These are phyloP conservation scores for Parascotia fuliginaria DNA, from an alignment of 2,888 invertebrate species.

Conservation along the genomic window DNA sequence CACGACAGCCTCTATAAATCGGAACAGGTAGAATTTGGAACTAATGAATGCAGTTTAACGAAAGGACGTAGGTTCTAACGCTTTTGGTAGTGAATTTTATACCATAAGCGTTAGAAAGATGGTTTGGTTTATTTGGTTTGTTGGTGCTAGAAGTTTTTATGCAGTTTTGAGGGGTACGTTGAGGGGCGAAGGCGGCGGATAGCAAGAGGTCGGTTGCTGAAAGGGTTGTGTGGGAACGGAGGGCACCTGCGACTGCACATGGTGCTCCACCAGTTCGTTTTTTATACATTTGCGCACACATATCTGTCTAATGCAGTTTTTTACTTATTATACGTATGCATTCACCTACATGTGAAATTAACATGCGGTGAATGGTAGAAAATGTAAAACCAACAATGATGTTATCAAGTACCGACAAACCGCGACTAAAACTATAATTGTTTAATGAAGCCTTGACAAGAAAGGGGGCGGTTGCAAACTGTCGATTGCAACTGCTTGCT, in stretches of 20 bases:
- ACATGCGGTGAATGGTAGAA: slow-evolving; percentile 11
- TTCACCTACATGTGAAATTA: slow-evolving; percentile 41
- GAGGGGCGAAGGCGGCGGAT: slow-evolving; percentile 58
- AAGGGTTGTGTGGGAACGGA: slow-evolving; percentile 86
- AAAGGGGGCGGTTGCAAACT: slow-evolving; percentile 70
- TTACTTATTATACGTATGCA: slow-evolving; percentile 59
- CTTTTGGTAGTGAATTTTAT: slow-evolving; percentile 18
- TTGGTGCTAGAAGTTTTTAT: slow-evolving; percentile 61
- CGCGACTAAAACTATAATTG: slow-evolving; percentile 46
- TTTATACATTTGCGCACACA: slow-evolving; percentile 80
- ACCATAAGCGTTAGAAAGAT: slow-evolving; percentile 16
- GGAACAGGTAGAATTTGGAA: slow-evolving; percentile 83
- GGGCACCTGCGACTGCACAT: slow-evolving; percentile 86
- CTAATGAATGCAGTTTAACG: slow-evolving; percentile 59
- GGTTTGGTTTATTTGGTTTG: slow-evolving; percentile 34
- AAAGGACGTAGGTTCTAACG: slow-evolving; percentile 47
- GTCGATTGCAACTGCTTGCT: slow-evolving; percentile 78
- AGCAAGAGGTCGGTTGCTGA: slow-evolving; percentile 70
- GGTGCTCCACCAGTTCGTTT: slow-evolving; percentile 77
- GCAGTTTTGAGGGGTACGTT: slow-evolving; percentile 54
- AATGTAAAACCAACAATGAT: slow-evolving; percentile 36
- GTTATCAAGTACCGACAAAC: slow-evolving; percentile 35
- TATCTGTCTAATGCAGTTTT: slow-evolving; percentile 82
- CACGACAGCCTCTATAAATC: slow-evolving; percentile 84
- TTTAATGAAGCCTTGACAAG: slow-evolving; percentile 54